Base-by-base conservation (phyloP, 64 coral and sea anemone species). In the Hydrozoanthus tunicans region DNA sequence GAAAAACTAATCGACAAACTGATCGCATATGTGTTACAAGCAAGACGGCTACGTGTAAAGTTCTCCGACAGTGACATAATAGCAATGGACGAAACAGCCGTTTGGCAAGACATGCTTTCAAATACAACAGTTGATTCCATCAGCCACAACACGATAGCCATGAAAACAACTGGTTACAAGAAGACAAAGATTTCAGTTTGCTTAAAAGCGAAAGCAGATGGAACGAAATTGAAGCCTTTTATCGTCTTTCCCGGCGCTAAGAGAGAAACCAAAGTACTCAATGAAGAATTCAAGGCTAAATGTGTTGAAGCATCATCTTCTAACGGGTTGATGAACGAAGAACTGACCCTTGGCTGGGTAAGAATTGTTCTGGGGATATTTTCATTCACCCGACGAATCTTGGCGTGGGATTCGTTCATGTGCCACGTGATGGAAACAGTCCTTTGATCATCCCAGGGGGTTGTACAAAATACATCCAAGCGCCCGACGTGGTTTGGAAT, bases 1-100 rank as follows among this genome's bases (percentile, higher is more conserved):
- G 90, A 81, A 91, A 91, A 91, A 91, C 78, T 91, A 81, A 81
- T 91, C 57, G 90, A 91, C 90, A 91, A 91, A 91, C 90, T 91
- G 78, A 81, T 91, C 77, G 51, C 90, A 91, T 91, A 71, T 81
- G 78, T 91, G 90, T 72, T 91, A 91, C 78, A 91, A 91, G 90
- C 90, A 91, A 91, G 77, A 91, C 77, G 64, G 61, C 77, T 91
- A 81, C 77, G 63, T 64, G 77, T 70, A 7, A 43, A 43, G 32
- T 43, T 43, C 32, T 43, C 32, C 2, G 32, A 43, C 32, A 43
- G 32, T 43, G 32, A 43, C 32, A 43, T 43, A 43, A 43, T 43
- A 43, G 32, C 32, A 43, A 43, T 43, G 32, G 32, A 43, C 32
- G 32, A 43, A 43, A 43, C 32, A 43, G 32, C 32, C 32, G 32